Evolutionary conservation across 2,888 invertebrate genomes (phyloP), one percentile per base, ranked within the genome.

Genomic region (Drosophila neotestacea): DNA sequence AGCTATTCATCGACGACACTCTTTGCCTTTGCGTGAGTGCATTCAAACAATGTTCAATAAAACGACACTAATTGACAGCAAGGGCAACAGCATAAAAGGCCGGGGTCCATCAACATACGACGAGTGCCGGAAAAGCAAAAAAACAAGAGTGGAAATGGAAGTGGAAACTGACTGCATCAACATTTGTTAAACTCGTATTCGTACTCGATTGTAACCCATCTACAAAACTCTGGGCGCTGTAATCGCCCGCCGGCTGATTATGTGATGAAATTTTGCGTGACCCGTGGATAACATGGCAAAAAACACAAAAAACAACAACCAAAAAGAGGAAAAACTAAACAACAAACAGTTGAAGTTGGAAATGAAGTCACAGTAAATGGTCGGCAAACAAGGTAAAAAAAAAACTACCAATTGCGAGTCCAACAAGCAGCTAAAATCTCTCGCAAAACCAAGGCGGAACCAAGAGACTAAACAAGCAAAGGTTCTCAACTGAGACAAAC

Each of bases 241-340:
- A 83, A 85, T 81, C 88, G 73, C 50, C 52, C 68, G 62, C 50
- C 55, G 65, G 66, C 77, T 79, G 81, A 88, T 90, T 89, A 89
- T 79, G 79, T 84, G 90, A 81, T 89, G 86, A 89, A 89, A 81
- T 90, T 90, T 86, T 79, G 90, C 88, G 88, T 88, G 88, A 88
- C 90, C 90, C 74, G 60, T 78, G 73, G 68, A 61, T 68, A 65
- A 60, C 63, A 74, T 73, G 58, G 58, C 63, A 72, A 65, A 67
- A 10, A 50, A 30, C 30, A 5, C 1, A 16, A 28, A 27, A 27
- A 9, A 38, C 11, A 47, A 27, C n/a, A 30, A n/a, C n/a, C 22
- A 32, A 48, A 48, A 67, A 47, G 50, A 47, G 50, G 56, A 48
- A 77, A 79, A 64, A 47, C 38, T 16, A 64, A 32, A 41, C 54